These are phyloP conservation scores for Merluccius polli DNA, from an alignment of 2,797 vertebrate species.

Conservation along the genomic window DNA sequence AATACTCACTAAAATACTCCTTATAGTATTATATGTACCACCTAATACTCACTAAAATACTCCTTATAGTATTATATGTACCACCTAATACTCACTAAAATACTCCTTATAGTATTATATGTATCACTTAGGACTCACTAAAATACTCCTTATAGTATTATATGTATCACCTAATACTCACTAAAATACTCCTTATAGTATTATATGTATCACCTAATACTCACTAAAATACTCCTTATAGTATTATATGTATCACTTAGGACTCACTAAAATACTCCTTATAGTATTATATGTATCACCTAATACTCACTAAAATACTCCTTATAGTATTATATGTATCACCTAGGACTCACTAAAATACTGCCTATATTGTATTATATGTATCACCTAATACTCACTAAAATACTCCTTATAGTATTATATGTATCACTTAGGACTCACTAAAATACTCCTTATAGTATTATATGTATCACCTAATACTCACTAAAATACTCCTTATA, in stretches of 20 bases:
- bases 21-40: no score
- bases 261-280: neutral
- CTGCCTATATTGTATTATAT: neutral
- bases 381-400: no score
- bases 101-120: neutral
- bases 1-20: no score
- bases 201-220: neutral
- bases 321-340: neutral
- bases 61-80: neutral
- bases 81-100: no score
- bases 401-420: neutral
- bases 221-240: neutral
- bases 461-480: neutral
- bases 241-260: neutral
- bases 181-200: neutral
- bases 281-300: neutral
- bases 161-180: neutral
- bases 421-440: no score
- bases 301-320: neutral
- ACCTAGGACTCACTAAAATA: neutral
- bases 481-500: neutral
- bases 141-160: neutral
- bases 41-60: no score
- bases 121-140: no score
- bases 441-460: neutral